phyloP scores from a whole-genome alignment of 1,140 invertebrate genomes.

The Catajapyx aquilonaris region DNA sequence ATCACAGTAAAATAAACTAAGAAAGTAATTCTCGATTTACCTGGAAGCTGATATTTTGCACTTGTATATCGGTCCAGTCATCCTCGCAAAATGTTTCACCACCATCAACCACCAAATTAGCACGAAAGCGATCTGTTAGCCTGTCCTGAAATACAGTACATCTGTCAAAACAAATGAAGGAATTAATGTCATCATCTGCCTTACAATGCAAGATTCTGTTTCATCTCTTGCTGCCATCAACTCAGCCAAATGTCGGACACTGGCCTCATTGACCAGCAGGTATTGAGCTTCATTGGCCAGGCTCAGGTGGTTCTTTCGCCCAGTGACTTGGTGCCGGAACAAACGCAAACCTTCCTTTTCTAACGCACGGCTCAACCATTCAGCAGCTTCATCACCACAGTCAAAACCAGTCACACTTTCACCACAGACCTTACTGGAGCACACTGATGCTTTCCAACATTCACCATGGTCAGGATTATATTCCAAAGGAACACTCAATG shows the following conservation, averaged over 20 bases:
- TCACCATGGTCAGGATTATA: no score
- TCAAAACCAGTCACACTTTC: slow-evolving; percentile 56
- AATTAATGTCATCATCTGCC: no score
- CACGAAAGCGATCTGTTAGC: slow-evolving; percentile 28
- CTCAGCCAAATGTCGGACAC: slow-evolving; percentile 45
- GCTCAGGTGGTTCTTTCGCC: slow-evolving; percentile 26
- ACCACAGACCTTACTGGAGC: slow-evolving; percentile 77
- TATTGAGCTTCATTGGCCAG: slow-evolving; percentile 76
- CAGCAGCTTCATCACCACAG: slow-evolving; percentile 53
- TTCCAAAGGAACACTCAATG: no score
- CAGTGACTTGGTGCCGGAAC: slow-evolving; percentile 22
- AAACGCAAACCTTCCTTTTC: slow-evolving; percentile 40
- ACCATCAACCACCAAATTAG: slow-evolving; percentile 30
- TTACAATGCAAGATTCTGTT: no score
- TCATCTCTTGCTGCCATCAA: no score
- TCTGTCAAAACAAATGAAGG: slow-evolving; percentile 2
- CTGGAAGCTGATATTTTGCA: slow-evolving; percentile 43
- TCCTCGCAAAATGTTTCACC: slow-evolving; percentile 46
- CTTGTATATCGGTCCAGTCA: slow-evolving; percentile 38
- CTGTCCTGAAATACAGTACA: slow-evolving; percentile 19
- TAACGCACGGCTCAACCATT: slow-evolving; percentile 50
- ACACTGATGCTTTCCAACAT: no score
- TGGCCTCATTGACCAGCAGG: slow-evolving; percentile 54
- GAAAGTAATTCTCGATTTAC: slow-evolving; percentile 20
- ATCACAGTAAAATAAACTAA: not conserved